These are phyloP conservation scores for Enteromius argenteus DNA, from an alignment of 2,797 vertebrate genomes.

Conservation along the genomic window DNA sequence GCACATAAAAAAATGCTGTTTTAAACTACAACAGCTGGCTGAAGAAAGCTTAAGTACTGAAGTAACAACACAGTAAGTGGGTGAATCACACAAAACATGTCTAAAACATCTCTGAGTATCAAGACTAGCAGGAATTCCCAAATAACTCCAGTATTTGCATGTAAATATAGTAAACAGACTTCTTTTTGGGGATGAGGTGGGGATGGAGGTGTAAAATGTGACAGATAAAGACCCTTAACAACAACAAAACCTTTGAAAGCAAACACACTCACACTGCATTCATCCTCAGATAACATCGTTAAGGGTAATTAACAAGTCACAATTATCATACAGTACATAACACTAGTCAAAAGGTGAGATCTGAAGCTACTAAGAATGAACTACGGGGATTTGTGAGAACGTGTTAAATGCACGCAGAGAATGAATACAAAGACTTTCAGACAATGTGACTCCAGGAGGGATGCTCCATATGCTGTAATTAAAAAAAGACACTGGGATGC, in stretches of 20 bases:
- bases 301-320: background rate
- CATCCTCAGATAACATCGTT: background rate
- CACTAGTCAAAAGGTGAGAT: slow-evolving; percentile 14
- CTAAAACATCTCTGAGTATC: background rate
- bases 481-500: background rate
- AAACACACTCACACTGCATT: background rate
- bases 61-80: background rate
- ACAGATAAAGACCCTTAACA: background rate
- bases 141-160: background rate
- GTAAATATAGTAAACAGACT: background rate
- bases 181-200: background rate
- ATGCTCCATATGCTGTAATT: slow-evolving; percentile 23
- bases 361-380: slow-evolving; percentile 13
- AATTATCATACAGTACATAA: background rate
- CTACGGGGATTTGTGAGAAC: slow-evolving; percentile 6
- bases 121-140: background rate
- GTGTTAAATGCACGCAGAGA: slow-evolving; percentile 1
- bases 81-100: background rate
- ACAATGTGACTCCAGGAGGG: slow-evolving; percentile 19
- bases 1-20: slow-evolving; percentile 12
- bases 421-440: slow-evolving; percentile 22
- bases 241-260: slow-evolving; percentile 19
- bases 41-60: background rate
- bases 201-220: background rate
- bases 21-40: slow-evolving; percentile 27